These are phyloP conservation scores for Himalopsyche anomala DNA, from an alignment of 2,888 invertebrate species.

Conservation along the genomic window DNA sequence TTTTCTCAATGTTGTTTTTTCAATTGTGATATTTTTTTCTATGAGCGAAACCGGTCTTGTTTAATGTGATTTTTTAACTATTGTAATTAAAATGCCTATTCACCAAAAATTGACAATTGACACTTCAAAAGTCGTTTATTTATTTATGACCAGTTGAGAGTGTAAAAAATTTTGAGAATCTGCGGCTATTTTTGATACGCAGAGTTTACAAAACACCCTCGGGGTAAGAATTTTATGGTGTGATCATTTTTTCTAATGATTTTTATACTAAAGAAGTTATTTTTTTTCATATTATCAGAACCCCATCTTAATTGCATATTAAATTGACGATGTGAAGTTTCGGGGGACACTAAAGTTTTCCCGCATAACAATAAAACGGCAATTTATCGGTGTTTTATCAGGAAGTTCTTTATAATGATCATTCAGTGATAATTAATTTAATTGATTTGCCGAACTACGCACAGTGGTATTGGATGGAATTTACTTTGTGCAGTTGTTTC, in stretches of 20 bases:
- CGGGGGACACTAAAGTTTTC: not conserved
- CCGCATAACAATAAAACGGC: not conserved
- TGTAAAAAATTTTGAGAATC: not conserved
- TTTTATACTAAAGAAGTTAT: not conserved
- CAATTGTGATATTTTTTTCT: no score
- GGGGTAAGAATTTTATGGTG: not conserved
- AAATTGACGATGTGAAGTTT: not conserved
- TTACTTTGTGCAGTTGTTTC: not conserved
- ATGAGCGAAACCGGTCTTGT: no score
- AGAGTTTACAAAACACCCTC: not conserved
- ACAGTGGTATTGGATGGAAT: not conserved
- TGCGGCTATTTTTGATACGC: not conserved
- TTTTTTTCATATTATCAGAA: not conserved
- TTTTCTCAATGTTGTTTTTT: no score
- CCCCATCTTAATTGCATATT: conserved; percentile 1
- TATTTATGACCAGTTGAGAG: no score
- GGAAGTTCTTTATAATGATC: not conserved
- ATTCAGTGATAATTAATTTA: not conserved
- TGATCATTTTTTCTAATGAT: not conserved
- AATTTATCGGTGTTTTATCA: not conserved
- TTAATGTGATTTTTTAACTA: no score
- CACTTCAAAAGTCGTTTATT: no score
- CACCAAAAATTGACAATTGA: no score
- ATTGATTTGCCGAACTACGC: not conserved
- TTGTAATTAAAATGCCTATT: no score